phyloP scores from a whole-genome alignment of 2,113 vertebrate species.

The Phodopus roborovskii region DNA sequence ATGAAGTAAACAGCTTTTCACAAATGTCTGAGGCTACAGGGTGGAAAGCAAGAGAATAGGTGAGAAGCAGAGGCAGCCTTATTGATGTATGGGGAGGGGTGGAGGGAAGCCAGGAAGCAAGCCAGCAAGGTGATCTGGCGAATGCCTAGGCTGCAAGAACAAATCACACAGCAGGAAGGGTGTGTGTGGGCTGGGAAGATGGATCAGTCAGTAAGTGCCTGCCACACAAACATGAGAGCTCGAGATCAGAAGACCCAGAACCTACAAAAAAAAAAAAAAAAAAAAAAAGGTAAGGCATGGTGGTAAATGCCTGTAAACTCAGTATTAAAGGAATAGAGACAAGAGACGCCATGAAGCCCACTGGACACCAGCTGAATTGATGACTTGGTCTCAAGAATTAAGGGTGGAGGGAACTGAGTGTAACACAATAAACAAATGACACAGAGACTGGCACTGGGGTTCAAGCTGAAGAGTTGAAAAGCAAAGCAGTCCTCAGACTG shows the following conservation, averaged over 20 bases:
- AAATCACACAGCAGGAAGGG: background rate
- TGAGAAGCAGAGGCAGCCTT: background rate
- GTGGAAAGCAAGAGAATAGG: background rate
- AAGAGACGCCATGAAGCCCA: background rate
- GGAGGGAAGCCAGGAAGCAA: background rate
- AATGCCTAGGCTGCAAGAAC: background rate
- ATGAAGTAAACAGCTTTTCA: too few relatives aligned
- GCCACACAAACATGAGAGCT: background rate
- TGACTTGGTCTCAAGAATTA: background rate
- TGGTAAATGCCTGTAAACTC: background rate
- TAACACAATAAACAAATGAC: too few relatives aligned
- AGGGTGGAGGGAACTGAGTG: background rate
- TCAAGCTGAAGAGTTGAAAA: too few relatives aligned
- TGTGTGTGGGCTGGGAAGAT: background rate
- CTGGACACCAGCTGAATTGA: background rate
- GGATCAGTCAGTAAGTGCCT: background rate
- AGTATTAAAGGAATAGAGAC: background rate
- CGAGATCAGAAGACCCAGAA: background rate
- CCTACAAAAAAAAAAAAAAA: background rate
- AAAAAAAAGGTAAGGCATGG: background rate
- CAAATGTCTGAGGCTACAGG: fast-evolving
- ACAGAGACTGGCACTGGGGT: too few relatives aligned
- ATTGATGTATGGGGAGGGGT: background rate
- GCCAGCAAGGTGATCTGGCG: background rate
- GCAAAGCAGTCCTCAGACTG: too few relatives aligned